Evolutionary conservation across 2,888 invertebrate species (phyloP).

Genomic region (Deroplatys truncata): DNA sequence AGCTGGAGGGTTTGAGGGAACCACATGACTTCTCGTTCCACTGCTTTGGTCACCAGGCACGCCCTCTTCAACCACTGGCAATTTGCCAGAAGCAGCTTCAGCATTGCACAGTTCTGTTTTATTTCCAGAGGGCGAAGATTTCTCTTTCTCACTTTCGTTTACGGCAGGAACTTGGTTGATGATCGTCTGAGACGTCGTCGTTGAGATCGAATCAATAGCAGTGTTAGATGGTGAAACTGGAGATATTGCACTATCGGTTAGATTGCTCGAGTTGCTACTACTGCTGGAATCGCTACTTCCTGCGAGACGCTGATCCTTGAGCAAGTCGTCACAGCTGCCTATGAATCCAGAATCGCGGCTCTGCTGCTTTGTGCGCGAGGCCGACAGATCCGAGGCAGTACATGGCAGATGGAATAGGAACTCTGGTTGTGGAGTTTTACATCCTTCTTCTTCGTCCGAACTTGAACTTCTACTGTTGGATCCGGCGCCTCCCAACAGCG

Average conservation of each 20-base stretch:
- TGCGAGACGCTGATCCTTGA: slow-evolving; percentile 55
- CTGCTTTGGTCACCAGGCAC: not conserved
- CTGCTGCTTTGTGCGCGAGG: slow-evolving; percentile 66
- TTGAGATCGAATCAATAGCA: not conserved
- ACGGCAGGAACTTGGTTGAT: not conserved
- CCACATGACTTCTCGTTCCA: slow-evolving; percentile 39
- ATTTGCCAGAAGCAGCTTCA: not conserved
- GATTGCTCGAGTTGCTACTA: not conserved
- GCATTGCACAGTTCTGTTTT: not conserved
- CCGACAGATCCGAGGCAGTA: slow-evolving; percentile 39
- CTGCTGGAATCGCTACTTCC: slow-evolving; percentile 13
- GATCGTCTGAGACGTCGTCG: not conserved
- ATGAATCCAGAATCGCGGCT: slow-evolving; percentile 86
- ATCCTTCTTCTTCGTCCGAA: slow-evolving; percentile 52
- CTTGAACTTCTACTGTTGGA: slow-evolving; percentile 51
- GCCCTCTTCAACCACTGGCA: not conserved
- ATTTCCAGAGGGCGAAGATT: not conserved
- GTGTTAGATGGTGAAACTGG: not conserved
- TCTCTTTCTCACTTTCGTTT: slow-evolving; percentile 4
- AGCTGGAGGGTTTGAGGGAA: slow-evolving; percentile 49
- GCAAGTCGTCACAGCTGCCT: slow-evolving; percentile 80
- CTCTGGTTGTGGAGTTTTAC: slow-evolving; percentile 66
- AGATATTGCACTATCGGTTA: not conserved
- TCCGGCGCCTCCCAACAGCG: not conserved
- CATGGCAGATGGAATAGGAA: slow-evolving; percentile 44